Percentiles rank a stretch among this genome's conserved stretches.
These are phyloP conservation scores for Araneus ventricosus DNA, from an alignment of 1,140 invertebrate species.

Conservation along the genomic window DNA sequence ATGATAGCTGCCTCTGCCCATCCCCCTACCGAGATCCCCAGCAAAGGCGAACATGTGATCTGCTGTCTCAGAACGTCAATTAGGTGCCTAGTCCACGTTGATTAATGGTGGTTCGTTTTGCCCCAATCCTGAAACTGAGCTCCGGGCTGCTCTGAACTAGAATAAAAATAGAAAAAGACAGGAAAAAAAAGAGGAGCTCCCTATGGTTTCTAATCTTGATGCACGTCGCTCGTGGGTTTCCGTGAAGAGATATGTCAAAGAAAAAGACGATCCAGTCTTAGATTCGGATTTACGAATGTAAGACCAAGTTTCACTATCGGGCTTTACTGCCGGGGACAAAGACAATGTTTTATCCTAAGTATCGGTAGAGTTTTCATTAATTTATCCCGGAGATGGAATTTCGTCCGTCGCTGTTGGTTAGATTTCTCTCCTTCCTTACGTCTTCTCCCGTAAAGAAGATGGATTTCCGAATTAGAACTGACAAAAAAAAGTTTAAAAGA, in stretches of 20 bases:
- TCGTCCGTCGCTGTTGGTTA: not conserved
- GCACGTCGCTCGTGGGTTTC: conserved; percentile 45
- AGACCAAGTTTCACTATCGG: conserved; percentile 41
- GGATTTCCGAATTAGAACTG: not conserved
- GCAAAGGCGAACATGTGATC: conserved; percentile 60
- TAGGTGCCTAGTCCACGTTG: conserved; percentile 62
- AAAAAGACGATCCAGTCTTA: conserved; percentile 54
- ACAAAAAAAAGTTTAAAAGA: too few relatives aligned
- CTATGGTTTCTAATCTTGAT: conserved; percentile 72
- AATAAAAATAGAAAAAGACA: conserved; percentile 11
- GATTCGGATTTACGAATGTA: conserved; percentile 71
- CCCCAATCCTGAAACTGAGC: conserved; percentile 32
- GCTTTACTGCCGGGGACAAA: conserved; percentile 45
- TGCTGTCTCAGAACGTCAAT: conserved; percentile 66
- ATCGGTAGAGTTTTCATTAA: conserved; percentile 64
- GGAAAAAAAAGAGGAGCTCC: conserved; percentile 10
- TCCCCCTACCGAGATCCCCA: not conserved
- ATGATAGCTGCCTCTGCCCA: conserved; percentile 10
- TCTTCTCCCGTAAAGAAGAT: not conserved
- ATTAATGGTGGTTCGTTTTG: conserved; percentile 67
- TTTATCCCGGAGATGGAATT: conserved; percentile 38
- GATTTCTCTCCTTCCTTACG: not conserved
- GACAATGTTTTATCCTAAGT: conserved; percentile 63
- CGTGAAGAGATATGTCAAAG: conserved; percentile 65
- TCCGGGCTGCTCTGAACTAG: not conserved